Percentiles rank a stretch among this genome's conserved stretches.
phyloP scores from a whole-genome alignment of 2,113 vertebrate genomes.

The Eurystomus gularis region DNA sequence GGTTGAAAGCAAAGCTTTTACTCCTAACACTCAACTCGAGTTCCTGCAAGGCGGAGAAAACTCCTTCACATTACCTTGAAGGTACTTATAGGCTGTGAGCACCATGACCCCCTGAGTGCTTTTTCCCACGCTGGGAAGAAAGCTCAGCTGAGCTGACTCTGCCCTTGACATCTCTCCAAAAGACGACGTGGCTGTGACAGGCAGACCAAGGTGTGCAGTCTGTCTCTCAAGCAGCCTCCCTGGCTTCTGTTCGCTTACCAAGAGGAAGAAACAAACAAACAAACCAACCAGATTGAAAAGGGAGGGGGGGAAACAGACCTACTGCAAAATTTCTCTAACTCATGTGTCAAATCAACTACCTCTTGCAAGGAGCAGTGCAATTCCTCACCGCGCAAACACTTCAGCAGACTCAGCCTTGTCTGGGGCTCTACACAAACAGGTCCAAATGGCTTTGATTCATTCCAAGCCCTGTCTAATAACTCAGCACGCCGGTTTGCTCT shows the following conservation, averaged over 20 bases:
- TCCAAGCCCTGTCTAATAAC: not conserved
- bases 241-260: not conserved
- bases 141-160: not conserved
- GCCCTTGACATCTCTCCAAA: accelerated
- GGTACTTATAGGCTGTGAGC: not conserved
- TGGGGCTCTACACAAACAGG: not conserved
- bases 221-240: not conserved
- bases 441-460: not conserved
- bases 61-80: not conserved
- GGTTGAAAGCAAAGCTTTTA: not conserved
- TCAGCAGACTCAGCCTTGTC: not conserved
- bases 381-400: not conserved
- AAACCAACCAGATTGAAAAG: not conserved
- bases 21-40: accelerated
- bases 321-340: not conserved
- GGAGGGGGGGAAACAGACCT: not conserved
- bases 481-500: not conserved
- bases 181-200: not conserved
- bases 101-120: not conserved
- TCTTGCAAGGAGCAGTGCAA: not conserved
- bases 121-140: not conserved
- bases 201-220: not conserved
- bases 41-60: not conserved
- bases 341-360: not conserved
- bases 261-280: not conserved